Evolutionary conservation across 2,888 invertebrate species (phyloP).

Genomic region (Euspilapteryx auroguttella): DNA sequence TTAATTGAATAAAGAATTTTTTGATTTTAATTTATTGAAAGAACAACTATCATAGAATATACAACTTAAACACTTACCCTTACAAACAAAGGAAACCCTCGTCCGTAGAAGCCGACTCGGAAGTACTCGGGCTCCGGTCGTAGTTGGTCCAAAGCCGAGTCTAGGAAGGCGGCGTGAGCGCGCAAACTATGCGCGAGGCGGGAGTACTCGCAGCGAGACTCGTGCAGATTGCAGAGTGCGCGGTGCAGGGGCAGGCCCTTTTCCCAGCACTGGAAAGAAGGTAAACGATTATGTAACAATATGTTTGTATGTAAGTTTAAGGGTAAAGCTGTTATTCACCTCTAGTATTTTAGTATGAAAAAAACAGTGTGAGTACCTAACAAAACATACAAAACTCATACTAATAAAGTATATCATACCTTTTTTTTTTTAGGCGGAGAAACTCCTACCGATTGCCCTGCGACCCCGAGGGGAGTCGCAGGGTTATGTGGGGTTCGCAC

Average conservation of each 20-base stretch:
- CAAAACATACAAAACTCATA: no score
- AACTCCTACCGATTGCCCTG: neutral
- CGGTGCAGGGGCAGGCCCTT: conserved; percentile 91
- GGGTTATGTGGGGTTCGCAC: no score
- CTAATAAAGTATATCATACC: no score
- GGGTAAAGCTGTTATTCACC: no score
- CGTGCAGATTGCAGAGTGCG: conserved; percentile 85
- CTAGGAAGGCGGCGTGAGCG: conserved; percentile 81
- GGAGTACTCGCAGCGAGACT: conserved; percentile 86
- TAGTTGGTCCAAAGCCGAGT: no score
- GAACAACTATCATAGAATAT: neutral
- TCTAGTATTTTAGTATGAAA: no score
- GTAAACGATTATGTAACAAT: neutral
- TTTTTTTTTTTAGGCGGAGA: no score
- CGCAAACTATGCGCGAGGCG: conserved; percentile 90
- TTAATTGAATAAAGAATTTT: no score
- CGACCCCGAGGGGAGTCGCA: no score
- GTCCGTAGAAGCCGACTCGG: conserved; percentile 92
- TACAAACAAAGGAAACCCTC: conserved; percentile 91
- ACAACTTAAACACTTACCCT: conserved; percentile 66
- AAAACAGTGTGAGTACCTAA: no score
- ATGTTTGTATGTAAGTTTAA: no score
- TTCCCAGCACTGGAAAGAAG: conserved; percentile 80
- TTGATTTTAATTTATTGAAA: neutral
- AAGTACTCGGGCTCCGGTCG: conserved; percentile 95